Conservation (phyloP, 2,113 vertebrate genomes). For the Tupaia chinensis region DNA sequence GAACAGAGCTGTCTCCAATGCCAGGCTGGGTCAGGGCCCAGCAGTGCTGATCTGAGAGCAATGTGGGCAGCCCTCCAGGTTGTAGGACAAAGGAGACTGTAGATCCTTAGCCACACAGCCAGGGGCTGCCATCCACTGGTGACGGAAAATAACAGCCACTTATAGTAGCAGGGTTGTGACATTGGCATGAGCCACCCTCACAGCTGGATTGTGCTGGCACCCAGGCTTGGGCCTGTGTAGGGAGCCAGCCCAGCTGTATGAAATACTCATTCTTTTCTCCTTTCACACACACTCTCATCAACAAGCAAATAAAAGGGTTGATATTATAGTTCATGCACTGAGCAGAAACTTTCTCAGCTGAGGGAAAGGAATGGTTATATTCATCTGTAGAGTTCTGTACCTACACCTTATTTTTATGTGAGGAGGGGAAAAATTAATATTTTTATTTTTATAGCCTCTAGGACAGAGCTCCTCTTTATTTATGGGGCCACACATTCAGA, state of each 20-base stretch:
- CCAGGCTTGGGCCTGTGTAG: slow-evolving; percentile 67
- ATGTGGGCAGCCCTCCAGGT: slow-evolving; percentile 80
- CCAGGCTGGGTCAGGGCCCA: slow-evolving; percentile 20
- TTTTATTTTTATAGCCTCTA: slow-evolving; percentile 67
- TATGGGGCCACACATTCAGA: too few relatives aligned
- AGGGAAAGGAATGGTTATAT: neutral
- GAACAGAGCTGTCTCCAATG: slow-evolving; percentile 37
- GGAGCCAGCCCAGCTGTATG: slow-evolving; percentile 81
- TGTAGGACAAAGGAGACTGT: slow-evolving; percentile 66
- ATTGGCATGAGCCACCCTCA: slow-evolving; percentile 66
- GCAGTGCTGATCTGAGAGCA: slow-evolving; percentile 72
- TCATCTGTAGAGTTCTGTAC: slow-evolving; percentile 51
- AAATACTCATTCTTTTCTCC: slow-evolving; percentile 78
- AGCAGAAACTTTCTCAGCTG: slow-evolving; percentile 10
- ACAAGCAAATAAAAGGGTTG: slow-evolving; percentile 11
- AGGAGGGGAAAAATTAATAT: neutral
- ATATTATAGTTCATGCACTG: neutral
- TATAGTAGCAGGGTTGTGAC: slow-evolving; percentile 70
- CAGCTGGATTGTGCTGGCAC: slow-evolving; percentile 80
- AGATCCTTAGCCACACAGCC: slow-evolving; percentile 71
- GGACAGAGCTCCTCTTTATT: slow-evolving; percentile 18
- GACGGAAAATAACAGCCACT: neutral
- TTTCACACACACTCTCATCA: neutral
- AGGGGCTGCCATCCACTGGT: neutral
- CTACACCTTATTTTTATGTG: neutral